phyloP scores from a whole-genome alignment of 37 sponge, comb jelly and placozoan species.

The Amphimedon queenslandica region DNA sequence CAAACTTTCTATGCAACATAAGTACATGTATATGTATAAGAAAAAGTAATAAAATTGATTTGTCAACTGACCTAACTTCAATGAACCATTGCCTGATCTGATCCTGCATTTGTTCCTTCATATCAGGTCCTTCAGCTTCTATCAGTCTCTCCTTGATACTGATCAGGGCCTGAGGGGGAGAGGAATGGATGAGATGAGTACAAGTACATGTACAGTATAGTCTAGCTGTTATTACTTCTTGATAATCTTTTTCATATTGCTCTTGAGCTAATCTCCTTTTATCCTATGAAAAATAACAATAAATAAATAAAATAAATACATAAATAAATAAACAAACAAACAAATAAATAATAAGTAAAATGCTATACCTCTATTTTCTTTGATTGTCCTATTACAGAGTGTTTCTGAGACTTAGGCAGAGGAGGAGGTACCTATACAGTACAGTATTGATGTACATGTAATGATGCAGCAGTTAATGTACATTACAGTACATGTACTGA shows the following conservation, averaged over 20 bases:
- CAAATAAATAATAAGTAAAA: background rate
- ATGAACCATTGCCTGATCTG: slow-evolving; percentile 99
- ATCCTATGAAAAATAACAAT: slow-evolving; percentile 44
- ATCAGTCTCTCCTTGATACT: slow-evolving; percentile 83
- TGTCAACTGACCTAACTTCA: slow-evolving; percentile 78
- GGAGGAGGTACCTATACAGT: slow-evolving; percentile 7
- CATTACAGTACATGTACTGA: background rate
- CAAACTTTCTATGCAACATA: too few relatives aligned
- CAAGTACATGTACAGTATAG: background rate
- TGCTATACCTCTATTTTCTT: slow-evolving; percentile 57
- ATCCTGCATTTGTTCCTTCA: slow-evolving; percentile 97
- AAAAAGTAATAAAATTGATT: too few relatives aligned
- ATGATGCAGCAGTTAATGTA: background rate
- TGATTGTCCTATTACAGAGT: slow-evolving; percentile 17
- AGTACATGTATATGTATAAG: background rate
- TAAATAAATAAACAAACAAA: background rate
- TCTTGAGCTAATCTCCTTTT: slow-evolving; percentile 78
- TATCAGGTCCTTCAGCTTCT: slow-evolving; percentile 96
- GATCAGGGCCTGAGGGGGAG: slow-evolving; percentile 79
- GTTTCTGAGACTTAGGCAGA: slow-evolving; percentile 40
- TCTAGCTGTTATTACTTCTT: slow-evolving; percentile 36
- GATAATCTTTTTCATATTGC: slow-evolving; percentile 90
- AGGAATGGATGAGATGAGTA: too few relatives aligned
- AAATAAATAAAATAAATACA: background rate
- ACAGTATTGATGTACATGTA: background rate